Base-by-base conservation (phyloP, 2,888 invertebrate genomes). In the Scelioninae gen. 2 region DNA sequence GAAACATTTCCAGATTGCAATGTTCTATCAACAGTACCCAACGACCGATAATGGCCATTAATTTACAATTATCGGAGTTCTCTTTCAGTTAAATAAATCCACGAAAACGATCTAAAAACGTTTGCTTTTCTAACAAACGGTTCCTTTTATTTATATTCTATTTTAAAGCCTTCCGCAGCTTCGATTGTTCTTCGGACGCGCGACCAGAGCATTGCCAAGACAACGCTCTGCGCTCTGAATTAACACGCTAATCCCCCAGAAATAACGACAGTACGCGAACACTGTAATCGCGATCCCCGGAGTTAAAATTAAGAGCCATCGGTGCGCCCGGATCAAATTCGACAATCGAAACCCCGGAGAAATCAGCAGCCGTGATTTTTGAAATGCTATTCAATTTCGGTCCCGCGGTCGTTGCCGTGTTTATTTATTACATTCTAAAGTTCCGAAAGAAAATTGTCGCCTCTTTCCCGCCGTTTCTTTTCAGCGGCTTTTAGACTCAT, bases 401-500 rank as follows among this genome's bases (percentile, higher is more conserved):
- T 6, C 2, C 15, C 11, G 16, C 43, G 43, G 22, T 45, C 35
- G 46, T 45, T 45, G 19, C 31, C 11, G 31, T 41, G 50, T 63
- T 63, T 43, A 43, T 63, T 60, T 53, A 53, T 53, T 18, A 35
- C 7, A 4, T 16, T 16, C 15, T n/a, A n/a, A 1, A 11, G 13
- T 16, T 28, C 13, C 16, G 4, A 37, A 41, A 31, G 52, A 52
- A 71, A 58, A 55, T 63, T 43, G 65, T 64, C 57, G 65, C 45
- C 53, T 60, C 65, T 48, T 50, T 41, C 15, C 22, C n/a, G 43
- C 13, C 13, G 43, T 28, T 48, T 64, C 68, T 58, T 73, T 73
- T 73, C 73, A 50, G 35, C 57, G 61, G 31, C 28, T 55, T n/a
- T 43, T 61, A 79, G 77, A 78, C 67, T 78, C 76, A 79, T 77